These are phyloP conservation scores for Porites divaricata DNA, from an alignment of 92 coral and sea anemone species.

Conservation along the genomic window DNA sequence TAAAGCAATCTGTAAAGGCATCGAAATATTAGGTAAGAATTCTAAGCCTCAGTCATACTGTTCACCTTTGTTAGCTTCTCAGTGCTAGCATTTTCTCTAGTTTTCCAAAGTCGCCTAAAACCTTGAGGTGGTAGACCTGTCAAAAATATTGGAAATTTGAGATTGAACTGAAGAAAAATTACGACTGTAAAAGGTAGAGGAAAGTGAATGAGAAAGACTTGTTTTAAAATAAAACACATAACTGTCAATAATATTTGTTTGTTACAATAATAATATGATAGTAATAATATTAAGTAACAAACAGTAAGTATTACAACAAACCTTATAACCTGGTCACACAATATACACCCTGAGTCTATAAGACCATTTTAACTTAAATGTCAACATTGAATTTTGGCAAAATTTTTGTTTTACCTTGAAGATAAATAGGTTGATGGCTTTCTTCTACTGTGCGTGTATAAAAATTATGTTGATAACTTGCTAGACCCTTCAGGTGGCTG, in stretches of 20 bases:
- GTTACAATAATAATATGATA: too few relatives aligned
- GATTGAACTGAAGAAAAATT: background rate
- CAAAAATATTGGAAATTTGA: background rate
- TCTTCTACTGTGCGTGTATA: conserved; percentile 9
- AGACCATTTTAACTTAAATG: background rate
- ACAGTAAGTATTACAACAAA: too few relatives aligned
- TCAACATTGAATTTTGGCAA: background rate
- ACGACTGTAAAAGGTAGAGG: background rate
- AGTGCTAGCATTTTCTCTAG: background rate
- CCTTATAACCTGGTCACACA: too few relatives aligned
- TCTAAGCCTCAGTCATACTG: background rate
- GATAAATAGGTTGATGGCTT: conserved; percentile 64
- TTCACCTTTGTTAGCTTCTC: conserved; percentile 35
- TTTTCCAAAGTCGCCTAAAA: conserved; percentile 42
- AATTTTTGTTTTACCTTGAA: conserved; percentile 47
- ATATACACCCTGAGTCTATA: background rate
- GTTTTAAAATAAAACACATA: too few relatives aligned
- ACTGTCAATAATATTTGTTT: too few relatives aligned
- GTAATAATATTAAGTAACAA: too few relatives aligned
- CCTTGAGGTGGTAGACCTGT: conserved; percentile 52
- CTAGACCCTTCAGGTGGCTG: conserved; percentile 24
- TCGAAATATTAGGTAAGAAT: background rate
- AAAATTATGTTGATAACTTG: conserved; percentile 6
- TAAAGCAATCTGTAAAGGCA: too few relatives aligned
- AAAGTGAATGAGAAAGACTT: too few relatives aligned